These are phyloP conservation scores for Lutjanus erythropterus DNA, from an alignment of 2,113 vertebrate genomes.

Conservation along the genomic window DNA sequence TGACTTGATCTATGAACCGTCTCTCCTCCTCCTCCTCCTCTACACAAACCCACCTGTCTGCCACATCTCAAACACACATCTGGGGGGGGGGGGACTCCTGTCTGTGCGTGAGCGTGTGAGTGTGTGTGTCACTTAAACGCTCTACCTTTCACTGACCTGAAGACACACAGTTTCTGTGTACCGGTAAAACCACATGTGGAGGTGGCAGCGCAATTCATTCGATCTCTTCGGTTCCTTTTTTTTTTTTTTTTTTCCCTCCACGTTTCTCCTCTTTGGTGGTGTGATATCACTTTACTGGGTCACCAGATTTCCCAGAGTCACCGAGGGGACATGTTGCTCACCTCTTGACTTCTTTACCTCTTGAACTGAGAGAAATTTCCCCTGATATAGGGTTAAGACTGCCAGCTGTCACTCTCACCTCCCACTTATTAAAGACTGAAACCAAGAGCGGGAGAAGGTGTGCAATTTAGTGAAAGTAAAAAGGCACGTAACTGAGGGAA, in stretches of 20 bases:
- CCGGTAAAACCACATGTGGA: constrained; percentile 54
- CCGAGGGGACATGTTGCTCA: constrained; percentile 74
- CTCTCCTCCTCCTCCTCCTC: constrained; percentile 47
- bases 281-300: constrained; percentile 84
- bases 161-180: constrained; percentile 34
- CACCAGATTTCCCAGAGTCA: constrained; percentile 85
- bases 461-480: constrained; percentile 73
- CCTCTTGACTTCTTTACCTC: constrained; percentile 84
- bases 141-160: constrained; percentile 63
- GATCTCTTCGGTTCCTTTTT: constrained; percentile 50
- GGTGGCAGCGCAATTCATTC: constrained; percentile 59
- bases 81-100: background rate
- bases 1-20: constrained; percentile 57
- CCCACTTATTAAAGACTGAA: constrained; percentile 66
- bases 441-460: constrained; percentile 50
- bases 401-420: constrained; percentile 82
- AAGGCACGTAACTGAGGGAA: constrained; percentile 54
- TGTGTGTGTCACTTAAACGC: constrained; percentile 32
- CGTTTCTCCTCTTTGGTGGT: constrained; percentile 53
- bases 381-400: constrained; percentile 55
- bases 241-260: constrained; percentile 6
- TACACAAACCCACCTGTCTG: constrained; percentile 63
- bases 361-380: constrained; percentile 77
- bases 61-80: constrained; percentile 54
- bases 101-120: constrained; percentile 6